Evolutionary conservation across 2,888 invertebrate genomes (phyloP), one percentile per base, ranked within the genome.

Genomic region (Platycnemis pennipes): DNA sequence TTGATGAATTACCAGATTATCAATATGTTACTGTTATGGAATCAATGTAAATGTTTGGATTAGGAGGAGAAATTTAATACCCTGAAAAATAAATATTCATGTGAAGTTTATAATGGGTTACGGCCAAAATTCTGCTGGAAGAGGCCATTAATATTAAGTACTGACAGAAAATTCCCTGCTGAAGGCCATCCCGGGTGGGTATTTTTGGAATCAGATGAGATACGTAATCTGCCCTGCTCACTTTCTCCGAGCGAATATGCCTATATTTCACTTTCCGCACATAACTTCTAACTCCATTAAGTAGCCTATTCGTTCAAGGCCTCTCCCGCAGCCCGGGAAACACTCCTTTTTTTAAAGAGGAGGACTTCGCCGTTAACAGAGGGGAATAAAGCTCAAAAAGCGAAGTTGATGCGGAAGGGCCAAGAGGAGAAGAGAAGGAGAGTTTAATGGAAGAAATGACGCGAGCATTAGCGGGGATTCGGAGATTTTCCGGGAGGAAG

Each of bases 201-300:
- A 63, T 63, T 63, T 1, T 77, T 5, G 77, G 77, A 31, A 37
- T 8, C 8, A 16, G 77, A 77, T 37, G 77, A 77, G 77, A 77
- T 77, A 49, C 19, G 1, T 77, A 77, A 37, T 77, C 77, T 37
- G 31, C 37, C 26, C n/a, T 13, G 77, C 16, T 77, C 77, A 31
- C 31, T 37, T 77, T 77, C 77, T 5, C 37, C 37, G 16, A 77
- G 37, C 31, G 2, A 8, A 63, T n/a, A n/a, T 11, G 2, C 11
- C 37, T 37, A 31, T 37, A 11, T 11, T 13, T 77, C 37, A 16
- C 63, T 63, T 8, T 37, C 11, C 77, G 37, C 37, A 5, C 31
- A 77, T 77, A 77, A 77, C 77, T 77, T 37, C 77, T 37, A n/a
- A 37, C 77, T 77, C 37, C 13, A 77, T 77, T 77, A 77, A 77